Evolutionary conservation across 2,797 vertebrate species (phyloP), one percentile per base, ranked within the genome.

Genomic region (Graptemys geographica): DNA sequence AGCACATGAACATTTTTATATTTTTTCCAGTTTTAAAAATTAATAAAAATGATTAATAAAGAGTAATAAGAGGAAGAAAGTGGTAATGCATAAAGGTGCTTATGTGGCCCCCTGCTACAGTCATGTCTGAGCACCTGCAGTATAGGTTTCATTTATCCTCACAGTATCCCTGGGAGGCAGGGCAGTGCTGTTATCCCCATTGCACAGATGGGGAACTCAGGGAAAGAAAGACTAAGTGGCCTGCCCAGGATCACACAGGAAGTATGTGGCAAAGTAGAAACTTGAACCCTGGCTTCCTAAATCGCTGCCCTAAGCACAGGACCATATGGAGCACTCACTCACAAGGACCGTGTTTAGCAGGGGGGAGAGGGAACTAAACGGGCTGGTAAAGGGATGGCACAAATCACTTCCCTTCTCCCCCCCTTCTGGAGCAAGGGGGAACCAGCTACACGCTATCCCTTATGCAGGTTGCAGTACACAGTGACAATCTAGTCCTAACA

Each of bases 11-110:
- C 19, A 0, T 19, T 5, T 7, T 11, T 0, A 5, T 16, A 69
- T 87, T 76, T 88, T 37, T 79, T 94, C 11, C 21, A 81, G 56
- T 47, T 47, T 89, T 74, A 41, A 37, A 76, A 85, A 76, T 53
- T 21, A 47, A 37, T 31, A 41, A 5, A 84, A 56, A 3, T 19
- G 59, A 49, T 18, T 19, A 21, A 25, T 33, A 74, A 88, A 92
- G 41, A 79, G 12, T 52, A 86, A 51, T 55, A 16, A 52, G 28
- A 62, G 12, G 57, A 74, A 37, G n/a, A 56, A 28, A 25, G n/a
- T 23, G 8, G 15, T 23, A 72, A 72, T 3, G n/a, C 37, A 41
- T 72, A 21, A 19, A 72, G 65, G 9, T 72, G 19, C 1, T n/a
- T 5, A 7, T 7, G 4, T 3, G 0, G 44, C 59, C 57, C 27